Percentiles rank a stretch among this genome's conserved stretches.
phyloP scores from a whole-genome alignment of 1,140 invertebrate genomes.

The Nymphalis io region DNA sequence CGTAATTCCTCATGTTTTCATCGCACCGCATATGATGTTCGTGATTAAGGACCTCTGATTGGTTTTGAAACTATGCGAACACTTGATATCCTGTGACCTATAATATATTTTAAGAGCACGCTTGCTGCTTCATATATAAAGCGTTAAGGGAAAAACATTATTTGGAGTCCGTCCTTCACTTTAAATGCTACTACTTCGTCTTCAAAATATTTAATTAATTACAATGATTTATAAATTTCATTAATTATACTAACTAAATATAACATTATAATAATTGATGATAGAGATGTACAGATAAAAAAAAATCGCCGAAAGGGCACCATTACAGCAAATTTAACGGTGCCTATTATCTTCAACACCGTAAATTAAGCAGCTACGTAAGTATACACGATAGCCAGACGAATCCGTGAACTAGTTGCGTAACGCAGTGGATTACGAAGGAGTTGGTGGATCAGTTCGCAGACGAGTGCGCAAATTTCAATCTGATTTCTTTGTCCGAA shows the following conservation, averaged over 20 bases:
- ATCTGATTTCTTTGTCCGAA: slow-evolving; percentile 72
- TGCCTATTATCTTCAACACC: slow-evolving; percentile 73
- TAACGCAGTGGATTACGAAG: slow-evolving; percentile 33
- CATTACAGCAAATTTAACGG: slow-evolving; percentile 60
- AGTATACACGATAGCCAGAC: slow-evolving; percentile 40
- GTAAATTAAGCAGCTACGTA: slow-evolving; percentile 74
- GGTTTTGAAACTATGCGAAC: slow-evolving; percentile 28
- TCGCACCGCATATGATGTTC: slow-evolving; percentile 27
- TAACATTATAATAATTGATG: not conserved
- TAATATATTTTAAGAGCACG: not conserved
- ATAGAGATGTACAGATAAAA: slow-evolving; percentile 13
- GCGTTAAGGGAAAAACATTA: not conserved
- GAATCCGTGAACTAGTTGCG: slow-evolving; percentile 41
- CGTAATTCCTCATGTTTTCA: slow-evolving; percentile 30
- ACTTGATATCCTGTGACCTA: slow-evolving; percentile 26
- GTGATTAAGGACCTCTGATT: slow-evolving; percentile 34
- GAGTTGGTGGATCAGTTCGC: slow-evolving; percentile 42
- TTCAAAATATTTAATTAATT: slow-evolving; percentile 7
- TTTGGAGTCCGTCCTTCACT: no score
- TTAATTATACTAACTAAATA: slow-evolving; percentile 13
- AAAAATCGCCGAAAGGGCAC: slow-evolving; percentile 29
- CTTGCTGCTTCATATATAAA: not conserved
- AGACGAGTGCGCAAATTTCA: slow-evolving; percentile 53
- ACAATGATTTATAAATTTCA: not conserved
- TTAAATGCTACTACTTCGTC: not conserved